Conservation (phyloP, 2,113 vertebrate species). For the Ramphastos sulfuratus region DNA sequence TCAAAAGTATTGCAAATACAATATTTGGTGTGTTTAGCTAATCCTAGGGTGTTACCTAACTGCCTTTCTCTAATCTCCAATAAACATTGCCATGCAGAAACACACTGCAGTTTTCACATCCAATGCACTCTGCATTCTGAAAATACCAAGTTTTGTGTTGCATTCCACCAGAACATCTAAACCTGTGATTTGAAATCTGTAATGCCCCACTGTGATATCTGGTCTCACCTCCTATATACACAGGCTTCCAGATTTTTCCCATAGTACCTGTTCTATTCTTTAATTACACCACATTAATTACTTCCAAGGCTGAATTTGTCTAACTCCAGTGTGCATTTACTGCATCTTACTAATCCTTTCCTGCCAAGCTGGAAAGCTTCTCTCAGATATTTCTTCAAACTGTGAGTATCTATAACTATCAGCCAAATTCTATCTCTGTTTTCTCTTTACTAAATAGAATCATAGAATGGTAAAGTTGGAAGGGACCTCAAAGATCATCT, state of each 20-base stretch:
- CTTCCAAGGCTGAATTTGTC: neutral
- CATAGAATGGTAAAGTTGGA: too few relatives aligned
- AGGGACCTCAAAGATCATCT: too few relatives aligned
- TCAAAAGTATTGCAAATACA: neutral
- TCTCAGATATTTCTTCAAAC: neutral
- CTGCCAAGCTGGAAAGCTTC: neutral
- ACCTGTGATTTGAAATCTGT: neutral
- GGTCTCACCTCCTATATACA: neutral
- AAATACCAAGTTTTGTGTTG: neutral
- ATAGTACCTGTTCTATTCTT: neutral
- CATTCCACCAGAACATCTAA: neutral
- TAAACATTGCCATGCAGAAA: neutral
- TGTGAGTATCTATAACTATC: neutral
- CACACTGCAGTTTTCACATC: neutral
- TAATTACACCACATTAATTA: neutral
- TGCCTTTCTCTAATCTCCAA: neutral
- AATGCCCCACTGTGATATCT: neutral
- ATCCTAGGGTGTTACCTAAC: neutral
- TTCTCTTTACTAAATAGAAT: neutral
- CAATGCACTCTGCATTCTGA: neutral
- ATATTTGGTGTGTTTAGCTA: neutral
- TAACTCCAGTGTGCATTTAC: neutral
- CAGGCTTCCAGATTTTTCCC: neutral
- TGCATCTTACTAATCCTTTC: neutral
- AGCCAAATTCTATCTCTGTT: neutral